Base-by-base conservation (phyloP, 2,797 vertebrate species). In the Microctenopoma stevenorrisi region DNA sequence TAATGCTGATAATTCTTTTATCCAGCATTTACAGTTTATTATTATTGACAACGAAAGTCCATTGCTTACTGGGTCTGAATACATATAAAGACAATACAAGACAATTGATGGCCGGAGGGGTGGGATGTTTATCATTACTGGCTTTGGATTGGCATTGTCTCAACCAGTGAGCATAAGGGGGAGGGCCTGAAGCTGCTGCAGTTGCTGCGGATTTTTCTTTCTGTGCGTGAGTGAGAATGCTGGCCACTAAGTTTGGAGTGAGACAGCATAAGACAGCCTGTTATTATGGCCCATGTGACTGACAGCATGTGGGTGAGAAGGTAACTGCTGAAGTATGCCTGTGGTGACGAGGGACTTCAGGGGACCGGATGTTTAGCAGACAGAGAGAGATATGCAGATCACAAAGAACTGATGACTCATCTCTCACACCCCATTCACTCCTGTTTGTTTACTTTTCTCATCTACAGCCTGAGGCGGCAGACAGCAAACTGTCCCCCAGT, bases 371-470 rank as follows among this genome's bases (percentile, higher is more conserved):
- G 90, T 90, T 74, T 67, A 80, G 85, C 89, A 93, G 89, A 91
- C 90, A 83, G 78, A 84, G 79, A 69, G 66, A 59, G 67, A 64
- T 67, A 37, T 33, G 26, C 65, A 48, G 71, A 44, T 18, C 63
- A 77, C 76, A 74, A 66, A 89, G 72, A 89, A 82, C 67, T 89
- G 89, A 92, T 94, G 92, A 94, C 82, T 94, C 93, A 94, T 90
- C 86, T 30, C 66, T 79, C 88, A 76, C 83, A 83, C 74, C 63
- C 81, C 79, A 74, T 86, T 92, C 88, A 77, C 85, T 86, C 68
- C 26, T 71, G 86, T 90, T 83, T 90, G 86, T 88, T 91, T 90
- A 88, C 84, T 72, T 59, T 26, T 14, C 76, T 81, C 59, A 28
- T 62, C 81, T 68, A 4, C 55, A 54, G 67, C 49, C 67, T 37